These are phyloP conservation scores for Cydia splendana DNA, from an alignment of 1,140 invertebrate species.

Conservation along the genomic window DNA sequence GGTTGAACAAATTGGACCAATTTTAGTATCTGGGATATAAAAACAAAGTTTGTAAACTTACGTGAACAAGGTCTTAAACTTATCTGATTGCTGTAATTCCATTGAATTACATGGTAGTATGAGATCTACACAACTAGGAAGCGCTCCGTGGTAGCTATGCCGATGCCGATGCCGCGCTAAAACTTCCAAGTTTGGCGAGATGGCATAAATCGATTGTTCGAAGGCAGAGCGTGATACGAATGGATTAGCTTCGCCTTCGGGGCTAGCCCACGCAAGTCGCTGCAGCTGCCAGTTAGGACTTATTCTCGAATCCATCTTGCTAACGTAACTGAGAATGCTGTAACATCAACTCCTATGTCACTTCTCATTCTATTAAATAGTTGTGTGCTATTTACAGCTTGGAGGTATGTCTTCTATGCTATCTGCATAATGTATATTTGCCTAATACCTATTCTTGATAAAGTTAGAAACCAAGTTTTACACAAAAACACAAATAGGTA, in stretches of 20 bases:
- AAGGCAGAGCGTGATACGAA: constrained; percentile 18
- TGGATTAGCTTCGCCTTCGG: constrained; percentile 16
- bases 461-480: too few relatives aligned
- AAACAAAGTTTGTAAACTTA: too few relatives aligned
- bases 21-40: too few relatives aligned
- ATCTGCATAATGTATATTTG: neutral
- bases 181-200: constrained; percentile 13
- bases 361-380: neutral
- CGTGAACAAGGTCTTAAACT: too few relatives aligned
- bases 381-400: neutral
- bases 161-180: neutral
- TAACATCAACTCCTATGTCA: neutral
- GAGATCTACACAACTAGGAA: neutral
- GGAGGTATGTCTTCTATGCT: neutral
- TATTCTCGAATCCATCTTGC: neutral
- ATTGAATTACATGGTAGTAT: neutral
- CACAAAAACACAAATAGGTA: too few relatives aligned
- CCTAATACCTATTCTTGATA: too few relatives aligned
- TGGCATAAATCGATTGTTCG: constrained; percentile 16
- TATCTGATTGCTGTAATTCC: too few relatives aligned
- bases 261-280: constrained; percentile 8
- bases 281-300: constrained; percentile 1
- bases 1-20: too few relatives aligned
- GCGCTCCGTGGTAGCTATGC: neutral
- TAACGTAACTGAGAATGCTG: neutral